A percentile compares a stretch with the other conserved stretches of the same genome.
These are phyloP conservation scores for Pangasianodon gigas DNA, from an alignment of 2,113 vertebrate species.

Conservation along the genomic window DNA sequence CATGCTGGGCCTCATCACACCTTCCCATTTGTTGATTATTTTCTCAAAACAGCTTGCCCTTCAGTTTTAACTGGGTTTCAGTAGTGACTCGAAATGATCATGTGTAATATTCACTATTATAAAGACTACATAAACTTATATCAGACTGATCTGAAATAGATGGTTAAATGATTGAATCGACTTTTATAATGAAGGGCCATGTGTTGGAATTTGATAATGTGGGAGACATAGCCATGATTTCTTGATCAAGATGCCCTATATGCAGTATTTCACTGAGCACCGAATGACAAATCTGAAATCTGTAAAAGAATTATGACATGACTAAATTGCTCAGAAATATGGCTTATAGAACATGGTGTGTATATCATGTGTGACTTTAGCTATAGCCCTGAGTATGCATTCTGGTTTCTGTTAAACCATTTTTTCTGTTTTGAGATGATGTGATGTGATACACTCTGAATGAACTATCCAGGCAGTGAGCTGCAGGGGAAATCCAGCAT, in stretches of 20 bases:
- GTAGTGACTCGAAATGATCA: not conserved
- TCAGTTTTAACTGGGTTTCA: not conserved
- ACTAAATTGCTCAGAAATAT: not conserved
- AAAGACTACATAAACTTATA: not conserved
- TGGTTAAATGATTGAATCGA: not conserved
- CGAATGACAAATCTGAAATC: not conserved
- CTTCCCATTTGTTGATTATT: not conserved
- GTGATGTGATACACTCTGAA: not conserved
- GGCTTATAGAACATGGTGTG: not conserved
- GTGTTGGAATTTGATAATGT: no score
- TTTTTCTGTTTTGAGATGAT: not conserved
- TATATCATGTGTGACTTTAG: not conserved
- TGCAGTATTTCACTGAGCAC: not conserved
- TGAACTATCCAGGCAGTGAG: slow-evolving; percentile 62
- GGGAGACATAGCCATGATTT: not conserved
- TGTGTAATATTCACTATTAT: not conserved
- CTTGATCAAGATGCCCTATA: no score
- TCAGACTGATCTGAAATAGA: not conserved
- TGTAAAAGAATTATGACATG: not conserved
- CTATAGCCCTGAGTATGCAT: not conserved
- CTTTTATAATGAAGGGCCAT: not conserved
- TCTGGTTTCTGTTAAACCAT: not conserved
- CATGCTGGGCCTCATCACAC: not conserved
- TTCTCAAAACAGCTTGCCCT: not conserved
- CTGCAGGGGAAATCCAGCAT: slow-evolving; percentile 69